Percentiles rank a stretch among this genome's conserved stretches.
Evolutionary conservation across 2,797 vertebrate species (phyloP).

Genomic region (Thripadectes ignobilis): DNA sequence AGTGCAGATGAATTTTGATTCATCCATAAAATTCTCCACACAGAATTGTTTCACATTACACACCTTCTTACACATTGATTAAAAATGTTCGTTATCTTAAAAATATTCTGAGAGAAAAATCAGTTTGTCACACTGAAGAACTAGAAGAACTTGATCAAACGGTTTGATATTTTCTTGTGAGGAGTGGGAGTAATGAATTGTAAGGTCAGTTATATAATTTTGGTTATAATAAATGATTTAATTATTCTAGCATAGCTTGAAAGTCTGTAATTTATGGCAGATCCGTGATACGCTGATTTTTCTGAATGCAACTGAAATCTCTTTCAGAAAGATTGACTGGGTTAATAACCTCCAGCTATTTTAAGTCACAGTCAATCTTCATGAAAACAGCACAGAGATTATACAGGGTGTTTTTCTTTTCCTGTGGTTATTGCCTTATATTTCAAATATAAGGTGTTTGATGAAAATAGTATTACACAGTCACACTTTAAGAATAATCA

Average conservation of each 20-base stretch:
- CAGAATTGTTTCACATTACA: background rate
- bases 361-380: conserved; percentile 21
- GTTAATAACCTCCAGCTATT: conserved; percentile 41
- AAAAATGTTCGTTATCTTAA: background rate
- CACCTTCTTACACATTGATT: background rate
- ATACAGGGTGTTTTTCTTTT: background rate
- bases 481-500: background rate
- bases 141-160: background rate
- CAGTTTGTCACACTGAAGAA: background rate
- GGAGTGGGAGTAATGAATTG: rapidly evolving
- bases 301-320: conserved; percentile 7
- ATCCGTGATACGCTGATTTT: background rate
- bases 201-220: background rate
- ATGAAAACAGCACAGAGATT: background rate
- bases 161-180: background rate
- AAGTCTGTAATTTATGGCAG: background rate
- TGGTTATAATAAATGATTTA: background rate
- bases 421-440: background rate
- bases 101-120: background rate
- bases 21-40: background rate
- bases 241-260: background rate
- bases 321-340: conserved; percentile 17
- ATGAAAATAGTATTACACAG: background rate
- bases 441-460: background rate
- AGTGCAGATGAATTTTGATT: background rate